phyloP scores from a whole-genome alignment of 2,888 invertebrate species.

The Torymus auratus region DNA sequence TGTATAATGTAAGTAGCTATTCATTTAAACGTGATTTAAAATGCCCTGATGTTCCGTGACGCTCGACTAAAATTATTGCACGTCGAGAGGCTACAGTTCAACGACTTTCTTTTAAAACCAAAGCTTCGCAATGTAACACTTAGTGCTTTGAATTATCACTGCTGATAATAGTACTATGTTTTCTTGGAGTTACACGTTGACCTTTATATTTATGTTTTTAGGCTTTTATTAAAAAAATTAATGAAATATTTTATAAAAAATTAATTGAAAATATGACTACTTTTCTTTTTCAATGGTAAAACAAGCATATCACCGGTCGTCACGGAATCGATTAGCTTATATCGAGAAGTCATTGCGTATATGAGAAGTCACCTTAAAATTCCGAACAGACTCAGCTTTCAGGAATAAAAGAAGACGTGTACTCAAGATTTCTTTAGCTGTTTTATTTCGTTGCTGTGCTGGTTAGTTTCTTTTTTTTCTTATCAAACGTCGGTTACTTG shows the following conservation, averaged over 20 bases:
- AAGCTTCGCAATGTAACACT: not conserved
- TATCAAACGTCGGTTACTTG: no score
- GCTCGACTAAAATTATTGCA: constrained; percentile 61
- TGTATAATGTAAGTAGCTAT: constrained; percentile 66
- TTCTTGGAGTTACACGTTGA: no score
- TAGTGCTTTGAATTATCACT: no score
- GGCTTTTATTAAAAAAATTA: no score
- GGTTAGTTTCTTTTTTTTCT: no score
- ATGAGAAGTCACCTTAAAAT: constrained; percentile 17
- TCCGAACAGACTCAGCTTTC: not conserved
- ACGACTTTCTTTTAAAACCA: constrained; percentile 9
- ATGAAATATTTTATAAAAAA: no score
- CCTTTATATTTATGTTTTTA: no score
- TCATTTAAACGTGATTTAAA: constrained; percentile 71
- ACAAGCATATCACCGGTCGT: constrained; percentile 22
- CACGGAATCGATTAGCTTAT: constrained; percentile 48
- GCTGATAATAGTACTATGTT: no score
- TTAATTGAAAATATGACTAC: constrained; percentile 19
- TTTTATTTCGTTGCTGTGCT: constrained; percentile 32
- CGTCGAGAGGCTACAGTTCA: constrained; percentile 18
- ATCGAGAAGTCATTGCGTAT: not conserved
- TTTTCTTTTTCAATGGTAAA: no score
- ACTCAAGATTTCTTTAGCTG: not conserved
- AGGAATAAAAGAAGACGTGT: no score
- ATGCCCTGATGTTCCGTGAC: constrained; percentile 73